Conservation (phyloP, 2,888 invertebrate species). For the Aphidoletes aphidimyza region DNA sequence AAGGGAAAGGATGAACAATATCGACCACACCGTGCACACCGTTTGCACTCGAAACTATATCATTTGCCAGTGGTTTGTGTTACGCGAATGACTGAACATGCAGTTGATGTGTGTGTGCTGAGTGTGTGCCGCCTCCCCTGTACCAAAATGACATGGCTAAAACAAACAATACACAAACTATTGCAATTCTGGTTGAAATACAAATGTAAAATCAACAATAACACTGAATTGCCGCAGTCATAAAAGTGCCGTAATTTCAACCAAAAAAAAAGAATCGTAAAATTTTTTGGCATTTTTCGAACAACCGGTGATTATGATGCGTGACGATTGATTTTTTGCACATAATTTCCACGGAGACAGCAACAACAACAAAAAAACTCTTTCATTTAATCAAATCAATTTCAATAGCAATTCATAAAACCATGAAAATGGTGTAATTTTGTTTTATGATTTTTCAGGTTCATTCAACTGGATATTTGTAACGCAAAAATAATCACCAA, state of each 20-base stretch:
- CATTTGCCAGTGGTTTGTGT: slow-evolving; percentile 13
- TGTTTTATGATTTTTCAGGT: background rate
- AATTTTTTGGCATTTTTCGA: background rate
- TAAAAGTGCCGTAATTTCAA: background rate
- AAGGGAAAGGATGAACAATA: slow-evolving; percentile 11
- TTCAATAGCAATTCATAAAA: slow-evolving; percentile 15
- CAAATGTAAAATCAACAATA: slow-evolving; percentile 21
- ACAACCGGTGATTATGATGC: background rate
- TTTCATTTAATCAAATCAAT: slow-evolving; percentile 14
- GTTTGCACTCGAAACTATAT: background rate
- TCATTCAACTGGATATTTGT: slow-evolving; percentile 12
- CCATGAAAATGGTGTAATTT: background rate
- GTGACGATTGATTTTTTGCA: slow-evolving; percentile 32
- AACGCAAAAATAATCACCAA: too few species aligned
- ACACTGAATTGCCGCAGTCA: background rate
- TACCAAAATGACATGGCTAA: slow-evolving; percentile 5
- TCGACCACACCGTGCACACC: too few species aligned
- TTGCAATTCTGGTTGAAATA: background rate
- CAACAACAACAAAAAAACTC: slow-evolving; percentile 20
- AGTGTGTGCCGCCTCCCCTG: background rate
- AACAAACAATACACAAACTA: slow-evolving; percentile 33
- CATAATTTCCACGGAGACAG: too few species aligned
- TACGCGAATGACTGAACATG: background rate
- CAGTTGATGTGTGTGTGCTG: too few species aligned
- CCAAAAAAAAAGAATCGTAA: too few species aligned